These are phyloP conservation scores for Adineta ricciae DNA, from an alignment of 2,888 invertebrate genomes.

Conservation along the genomic window DNA sequence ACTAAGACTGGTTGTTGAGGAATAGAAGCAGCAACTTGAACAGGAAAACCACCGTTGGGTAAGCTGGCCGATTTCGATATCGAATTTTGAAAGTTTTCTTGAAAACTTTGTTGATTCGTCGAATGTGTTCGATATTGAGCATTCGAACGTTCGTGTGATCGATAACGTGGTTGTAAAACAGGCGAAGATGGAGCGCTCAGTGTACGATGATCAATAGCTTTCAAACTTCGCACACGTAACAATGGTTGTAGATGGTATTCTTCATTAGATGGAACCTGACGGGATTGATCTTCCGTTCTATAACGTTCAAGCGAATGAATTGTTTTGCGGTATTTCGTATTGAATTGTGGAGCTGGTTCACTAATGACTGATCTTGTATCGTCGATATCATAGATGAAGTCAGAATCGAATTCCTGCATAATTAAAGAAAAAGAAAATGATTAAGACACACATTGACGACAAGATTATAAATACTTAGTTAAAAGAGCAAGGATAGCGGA, in stretches of 20 bases:
- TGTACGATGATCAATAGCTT: slow-evolving; percentile 12
- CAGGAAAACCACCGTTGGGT: neutral
- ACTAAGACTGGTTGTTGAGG: neutral
- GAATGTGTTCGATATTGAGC: neutral
- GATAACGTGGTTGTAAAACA: neutral
- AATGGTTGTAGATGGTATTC: slow-evolving; percentile 18
- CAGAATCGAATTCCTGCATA: neutral
- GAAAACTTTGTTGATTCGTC: neutral
- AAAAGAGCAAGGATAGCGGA: too few species aligned
- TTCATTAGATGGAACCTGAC: neutral
- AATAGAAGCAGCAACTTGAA: neutral
- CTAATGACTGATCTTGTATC: slow-evolving; percentile 3
- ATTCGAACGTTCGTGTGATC: slow-evolving; percentile 1
- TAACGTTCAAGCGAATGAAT: slow-evolving; percentile 12
- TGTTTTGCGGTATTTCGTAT: neutral
- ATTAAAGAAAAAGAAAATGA: neutral
- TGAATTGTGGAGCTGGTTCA: neutral
- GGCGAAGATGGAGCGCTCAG: neutral
- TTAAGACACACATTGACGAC: too few species aligned
- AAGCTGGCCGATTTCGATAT: neutral
- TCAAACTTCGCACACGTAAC: slow-evolving; percentile 16
- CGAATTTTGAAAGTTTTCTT: neutral
- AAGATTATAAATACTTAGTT: too few species aligned
- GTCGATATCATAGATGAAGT: neutral
- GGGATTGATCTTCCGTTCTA: neutral